Evolutionary conservation across 2,113 vertebrate genomes (phyloP).

Genomic region (Ammodytes dubius): DNA sequence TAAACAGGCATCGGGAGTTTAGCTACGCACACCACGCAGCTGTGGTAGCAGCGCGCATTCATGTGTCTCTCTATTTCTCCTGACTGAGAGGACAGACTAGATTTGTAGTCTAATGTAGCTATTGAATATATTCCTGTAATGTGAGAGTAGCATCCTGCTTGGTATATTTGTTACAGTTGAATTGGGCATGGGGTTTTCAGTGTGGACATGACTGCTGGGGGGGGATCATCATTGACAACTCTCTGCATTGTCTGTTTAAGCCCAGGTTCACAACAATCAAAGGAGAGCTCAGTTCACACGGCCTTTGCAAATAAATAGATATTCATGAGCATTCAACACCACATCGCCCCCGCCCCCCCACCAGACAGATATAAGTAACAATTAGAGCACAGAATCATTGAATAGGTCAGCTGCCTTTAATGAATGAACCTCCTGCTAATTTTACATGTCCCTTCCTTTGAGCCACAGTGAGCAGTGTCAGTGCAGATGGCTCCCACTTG

Average conservation of each 20-base stretch:
- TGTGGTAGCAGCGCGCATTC: no score
- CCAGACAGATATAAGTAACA: constrained; percentile 39
- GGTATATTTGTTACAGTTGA: neutral
- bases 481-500: constrained; percentile 49
- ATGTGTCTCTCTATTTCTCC: no score
- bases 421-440: constrained; percentile 49
- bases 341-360: neutral
- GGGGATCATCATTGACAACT: constrained; percentile 49
- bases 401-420: constrained; percentile 6
- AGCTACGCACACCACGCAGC: neutral
- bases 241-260: constrained; percentile 57
- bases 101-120: neutral
- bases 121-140: neutral
- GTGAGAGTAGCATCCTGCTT: neutral
- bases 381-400: constrained; percentile 23
- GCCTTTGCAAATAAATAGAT: constrained; percentile 45
- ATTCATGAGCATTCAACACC: constrained; percentile 56
- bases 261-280: constrained; percentile 33
- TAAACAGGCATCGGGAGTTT: neutral
- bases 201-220: neutral
- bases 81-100: neutral
- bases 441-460: constrained; percentile 34
- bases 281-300: constrained; percentile 22
- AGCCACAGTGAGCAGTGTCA: constrained; percentile 1
- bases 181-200: neutral